Evolutionary conservation across 1,140 invertebrate genomes (phyloP).

Genomic region (Drosophila truncata): DNA sequence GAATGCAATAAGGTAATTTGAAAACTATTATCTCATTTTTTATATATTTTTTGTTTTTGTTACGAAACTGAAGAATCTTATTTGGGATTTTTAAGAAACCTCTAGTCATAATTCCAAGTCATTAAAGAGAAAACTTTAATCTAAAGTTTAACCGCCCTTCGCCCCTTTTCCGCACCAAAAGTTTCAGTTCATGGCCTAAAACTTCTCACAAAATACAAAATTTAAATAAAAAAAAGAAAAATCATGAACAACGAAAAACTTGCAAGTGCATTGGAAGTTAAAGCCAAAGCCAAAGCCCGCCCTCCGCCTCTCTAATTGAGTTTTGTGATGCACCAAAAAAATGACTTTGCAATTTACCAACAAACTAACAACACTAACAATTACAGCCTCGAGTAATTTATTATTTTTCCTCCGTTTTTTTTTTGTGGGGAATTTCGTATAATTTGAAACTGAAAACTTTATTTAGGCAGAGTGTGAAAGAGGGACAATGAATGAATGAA

Average conservation of each 20-base stretch:
- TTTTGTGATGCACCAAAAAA: constrained; percentile 42
- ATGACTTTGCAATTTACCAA: constrained; percentile 43
- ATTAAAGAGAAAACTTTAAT: constrained; percentile 36
- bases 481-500: constrained; percentile 10
- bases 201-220: constrained; percentile 41
- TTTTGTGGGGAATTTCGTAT: not conserved
- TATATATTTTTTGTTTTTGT: not conserved
- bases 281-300: not conserved
- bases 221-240: constrained; percentile 17
- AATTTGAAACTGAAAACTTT: constrained; percentile 36
- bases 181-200: constrained; percentile 38
- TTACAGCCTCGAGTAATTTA: constrained; percentile 31
- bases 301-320: constrained; percentile 36
- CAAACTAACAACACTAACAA: constrained; percentile 14
- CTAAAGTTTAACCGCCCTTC: constrained; percentile 17
- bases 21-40: not conserved
- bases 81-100: not conserved
- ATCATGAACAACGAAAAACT: constrained; percentile 9
- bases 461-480: constrained; percentile 9
- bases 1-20: not conserved
- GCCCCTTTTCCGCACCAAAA: constrained; percentile 14
- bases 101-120: constrained; percentile 17
- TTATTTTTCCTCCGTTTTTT: constrained; percentile 3
- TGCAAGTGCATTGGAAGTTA: constrained; percentile 31
- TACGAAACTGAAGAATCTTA: not conserved